Evolutionary conservation across 1,140 invertebrate species (phyloP), one percentile per base, ranked within the genome.

Genomic region (Lepidurus packardi): DNA sequence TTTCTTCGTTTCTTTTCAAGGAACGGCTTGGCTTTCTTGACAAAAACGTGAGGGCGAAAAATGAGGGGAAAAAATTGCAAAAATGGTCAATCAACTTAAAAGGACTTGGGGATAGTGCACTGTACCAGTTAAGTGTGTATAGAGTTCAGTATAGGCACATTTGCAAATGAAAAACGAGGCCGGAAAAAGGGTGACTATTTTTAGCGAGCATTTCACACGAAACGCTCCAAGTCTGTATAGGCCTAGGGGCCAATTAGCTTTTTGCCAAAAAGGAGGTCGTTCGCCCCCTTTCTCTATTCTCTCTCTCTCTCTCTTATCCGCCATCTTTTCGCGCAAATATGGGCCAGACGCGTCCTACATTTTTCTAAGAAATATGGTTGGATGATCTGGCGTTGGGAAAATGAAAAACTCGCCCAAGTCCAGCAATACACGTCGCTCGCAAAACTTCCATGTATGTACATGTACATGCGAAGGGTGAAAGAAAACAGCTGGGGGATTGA

Each of bases 111-210:
- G 25, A 3, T 34, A 34, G 34, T 34, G 34, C 34, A 4, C 3
- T 34, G 34, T 34, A 34, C 34, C 34, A 34, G 34, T 34, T 34
- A 34, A 34, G 34, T 34, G 34, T 34, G 34, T 34, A 34, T 34
- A 34, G 34, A 34, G 34, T 34, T 2, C 34, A 34, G 13, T 9
- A 65, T 65, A 21, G 1, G 53, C 53, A 65, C 53, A 21, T 65
- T 65, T 21, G 53, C 53, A 65, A 21, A 65, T 65, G 53, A 65
- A 65, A 65, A 65, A 65, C 53, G 53, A 65, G 53, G 53, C 53
- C 53, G 53, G 53, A 65, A 65, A 34, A 65, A 65, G 53, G 53
- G 53, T 65, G 53, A 65, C 53, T 65, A 65, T 65, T 65, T 65
- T 65, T 65, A 65, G 53, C 53, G 53, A 65, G 53, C 53, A 9